Conservation (phyloP, 2,888 invertebrate genomes). For the Eupeodes luniger region DNA sequence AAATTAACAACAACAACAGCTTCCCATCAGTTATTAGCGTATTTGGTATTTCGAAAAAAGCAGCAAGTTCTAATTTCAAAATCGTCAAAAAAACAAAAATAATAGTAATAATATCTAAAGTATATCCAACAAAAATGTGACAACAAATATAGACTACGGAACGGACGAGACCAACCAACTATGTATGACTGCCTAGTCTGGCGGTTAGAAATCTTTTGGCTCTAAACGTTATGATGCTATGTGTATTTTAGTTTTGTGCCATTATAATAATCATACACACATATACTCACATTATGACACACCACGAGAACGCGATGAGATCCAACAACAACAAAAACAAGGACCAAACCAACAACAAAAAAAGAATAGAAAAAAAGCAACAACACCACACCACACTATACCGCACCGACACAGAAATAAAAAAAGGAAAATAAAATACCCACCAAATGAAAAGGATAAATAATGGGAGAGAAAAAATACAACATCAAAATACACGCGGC, state of each 20-base stretch:
- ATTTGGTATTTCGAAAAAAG: constrained; percentile 47
- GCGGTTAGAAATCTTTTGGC: constrained; percentile 81
- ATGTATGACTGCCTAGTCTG: constrained; percentile 78
- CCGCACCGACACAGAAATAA: constrained; percentile 38
- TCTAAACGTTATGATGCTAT: constrained; percentile 80
- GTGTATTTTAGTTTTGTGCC: constrained; percentile 79
- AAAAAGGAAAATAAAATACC: constrained; percentile 43
- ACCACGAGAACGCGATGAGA: constrained; percentile 49
- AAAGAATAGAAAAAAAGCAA: constrained; percentile 28
- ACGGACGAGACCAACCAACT: constrained; percentile 75
- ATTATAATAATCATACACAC: constrained; percentile 76
- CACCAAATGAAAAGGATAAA: constrained; percentile 75
- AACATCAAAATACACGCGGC: constrained; percentile 76
- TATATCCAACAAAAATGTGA: constrained; percentile 73
- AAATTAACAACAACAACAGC: constrained; percentile 73
- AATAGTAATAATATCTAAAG: constrained; percentile 43
- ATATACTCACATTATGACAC: constrained; percentile 74
- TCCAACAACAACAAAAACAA: constrained; percentile 40
- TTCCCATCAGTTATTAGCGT: constrained; percentile 39
- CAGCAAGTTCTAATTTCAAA: constrained; percentile 36
- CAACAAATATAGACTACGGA: constrained; percentile 69
- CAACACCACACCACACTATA: neutral
- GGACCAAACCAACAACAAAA: constrained; percentile 39
- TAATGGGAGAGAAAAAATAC: constrained; percentile 76
- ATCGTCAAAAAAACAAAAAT: constrained; percentile 47